These are phyloP conservation scores for Chiloscyllium punctatum DNA, from an alignment of 2,797 vertebrate genomes.

Conservation along the genomic window DNA sequence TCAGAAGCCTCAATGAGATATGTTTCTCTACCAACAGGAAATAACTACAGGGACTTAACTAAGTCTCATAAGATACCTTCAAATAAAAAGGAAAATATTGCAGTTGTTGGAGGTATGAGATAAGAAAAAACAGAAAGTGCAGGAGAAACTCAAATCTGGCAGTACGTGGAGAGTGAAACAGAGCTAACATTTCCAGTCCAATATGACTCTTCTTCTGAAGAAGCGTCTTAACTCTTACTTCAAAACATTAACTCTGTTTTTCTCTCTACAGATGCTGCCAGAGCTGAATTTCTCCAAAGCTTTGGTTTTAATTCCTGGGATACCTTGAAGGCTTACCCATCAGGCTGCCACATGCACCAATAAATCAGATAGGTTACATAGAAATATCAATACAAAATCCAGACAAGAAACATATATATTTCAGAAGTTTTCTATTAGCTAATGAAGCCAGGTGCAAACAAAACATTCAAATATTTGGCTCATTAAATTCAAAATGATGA, in stretches of 20 bases:
- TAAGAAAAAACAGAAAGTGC: too few species aligned
- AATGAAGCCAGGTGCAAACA: neutral
- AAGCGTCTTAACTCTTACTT: too few species aligned
- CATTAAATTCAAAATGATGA: neutral
- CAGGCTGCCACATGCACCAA: neutral
- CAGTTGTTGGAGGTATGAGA: too few species aligned
- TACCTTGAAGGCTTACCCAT: neutral
- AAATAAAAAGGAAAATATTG: too few species aligned
- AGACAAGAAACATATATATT: slow-evolving; percentile 3
- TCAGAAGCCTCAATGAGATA: neutral
- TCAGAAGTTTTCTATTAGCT: neutral
- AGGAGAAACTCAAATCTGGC: too few species aligned
- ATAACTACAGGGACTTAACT: neutral
- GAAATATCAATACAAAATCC: neutral
- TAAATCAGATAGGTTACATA: neutral
- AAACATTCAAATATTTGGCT: neutral
- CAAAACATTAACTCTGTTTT: too few species aligned
- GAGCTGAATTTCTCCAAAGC: too few species aligned
- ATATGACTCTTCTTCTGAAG: too few species aligned
- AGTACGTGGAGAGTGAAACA: too few species aligned
- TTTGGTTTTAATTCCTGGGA: too few species aligned
- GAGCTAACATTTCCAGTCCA: too few species aligned
- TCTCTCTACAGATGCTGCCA: too few species aligned
- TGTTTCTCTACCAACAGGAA: neutral
- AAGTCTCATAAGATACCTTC: neutral